Conservation (phyloP, 2,888 invertebrate species). For the Volucella inflata region DNA sequence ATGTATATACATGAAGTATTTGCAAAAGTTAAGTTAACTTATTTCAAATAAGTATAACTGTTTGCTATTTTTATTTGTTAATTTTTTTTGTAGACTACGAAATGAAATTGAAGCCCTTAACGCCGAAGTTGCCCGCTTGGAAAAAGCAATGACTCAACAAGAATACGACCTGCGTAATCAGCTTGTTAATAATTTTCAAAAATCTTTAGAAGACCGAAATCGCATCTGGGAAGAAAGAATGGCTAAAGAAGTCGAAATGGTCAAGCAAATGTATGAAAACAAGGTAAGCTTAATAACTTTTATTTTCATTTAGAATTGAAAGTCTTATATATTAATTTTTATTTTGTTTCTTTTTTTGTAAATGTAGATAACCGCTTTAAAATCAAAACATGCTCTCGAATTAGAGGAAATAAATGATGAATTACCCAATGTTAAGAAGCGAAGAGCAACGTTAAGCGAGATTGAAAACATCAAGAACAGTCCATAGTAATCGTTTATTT, state of each 20-base stretch:
- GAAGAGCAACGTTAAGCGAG: slow-evolving; percentile 58
- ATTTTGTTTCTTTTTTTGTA: not conserved
- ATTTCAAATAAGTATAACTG: too few species aligned
- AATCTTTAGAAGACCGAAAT: slow-evolving; percentile 76
- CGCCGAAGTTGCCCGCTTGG: slow-evolving; percentile 48
- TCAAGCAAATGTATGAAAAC: slow-evolving; percentile 78
- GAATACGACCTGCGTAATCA: slow-evolving; percentile 80
- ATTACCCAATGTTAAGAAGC: slow-evolving; percentile 44
- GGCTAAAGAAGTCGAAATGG: slow-evolving; percentile 77
- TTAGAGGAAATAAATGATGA: slow-evolving; percentile 59
- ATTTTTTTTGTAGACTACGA: slow-evolving; percentile 53
- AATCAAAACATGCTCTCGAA: slow-evolving; percentile 57
- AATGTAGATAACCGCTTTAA: slow-evolving; percentile 53
- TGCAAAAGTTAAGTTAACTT: too few species aligned
- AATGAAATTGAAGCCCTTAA: slow-evolving; percentile 70
- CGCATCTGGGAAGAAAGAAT: slow-evolving; percentile 77
- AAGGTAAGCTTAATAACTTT: slow-evolving; percentile 75
- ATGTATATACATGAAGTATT: too few species aligned
- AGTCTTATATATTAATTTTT: too few species aligned
- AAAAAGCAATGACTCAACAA: slow-evolving; percentile 70
- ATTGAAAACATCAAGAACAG: slow-evolving; percentile 22
- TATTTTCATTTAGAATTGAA: too few species aligned
- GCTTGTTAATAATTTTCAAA: slow-evolving; percentile 79
- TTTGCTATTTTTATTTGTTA: not conserved
- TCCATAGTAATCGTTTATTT: slow-evolving; percentile 15